Evolutionary conservation across 1,140 invertebrate species (phyloP).

Genomic region (Frieseomelitta varia): DNA sequence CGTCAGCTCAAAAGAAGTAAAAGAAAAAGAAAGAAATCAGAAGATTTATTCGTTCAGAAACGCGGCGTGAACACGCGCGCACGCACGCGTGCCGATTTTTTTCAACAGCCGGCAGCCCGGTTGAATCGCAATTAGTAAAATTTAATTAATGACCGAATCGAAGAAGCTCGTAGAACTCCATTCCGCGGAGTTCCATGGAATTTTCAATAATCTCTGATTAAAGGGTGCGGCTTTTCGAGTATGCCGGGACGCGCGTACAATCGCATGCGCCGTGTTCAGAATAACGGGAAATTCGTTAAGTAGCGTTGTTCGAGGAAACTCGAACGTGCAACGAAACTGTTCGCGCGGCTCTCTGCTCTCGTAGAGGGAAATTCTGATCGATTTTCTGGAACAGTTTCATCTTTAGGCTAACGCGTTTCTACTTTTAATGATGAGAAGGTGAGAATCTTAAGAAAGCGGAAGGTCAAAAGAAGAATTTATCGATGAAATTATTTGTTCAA

Average conservation of each 20-base stretch:
- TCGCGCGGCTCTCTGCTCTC: background rate
- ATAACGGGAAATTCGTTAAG: background rate
- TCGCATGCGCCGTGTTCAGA: background rate
- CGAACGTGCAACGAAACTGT: background rate
- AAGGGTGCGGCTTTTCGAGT: background rate
- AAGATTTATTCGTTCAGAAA: too few relatives aligned
- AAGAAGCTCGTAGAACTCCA: conserved; percentile 21
- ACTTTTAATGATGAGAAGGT: background rate
- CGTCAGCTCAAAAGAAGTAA: too few relatives aligned
- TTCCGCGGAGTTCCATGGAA: background rate
- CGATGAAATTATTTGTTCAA: too few relatives aligned
- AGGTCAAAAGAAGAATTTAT: too few relatives aligned
- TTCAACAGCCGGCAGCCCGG: background rate
- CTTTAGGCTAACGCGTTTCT: background rate
- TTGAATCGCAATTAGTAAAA: conserved; percentile 4
- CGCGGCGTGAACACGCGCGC: too few relatives aligned
- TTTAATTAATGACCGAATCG: conserved; percentile 23
- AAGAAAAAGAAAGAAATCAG: too few relatives aligned
- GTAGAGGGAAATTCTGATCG: background rate
- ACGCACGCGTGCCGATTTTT: background rate
- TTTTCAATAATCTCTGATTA: conserved; percentile 30
- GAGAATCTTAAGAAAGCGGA: too few relatives aligned
- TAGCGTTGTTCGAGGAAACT: background rate
- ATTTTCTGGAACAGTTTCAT: background rate
- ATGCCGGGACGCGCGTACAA: background rate